These are phyloP conservation scores for Drosophila orena DNA, from an alignment of 1,140 invertebrate genomes.

Conservation along the genomic window DNA sequence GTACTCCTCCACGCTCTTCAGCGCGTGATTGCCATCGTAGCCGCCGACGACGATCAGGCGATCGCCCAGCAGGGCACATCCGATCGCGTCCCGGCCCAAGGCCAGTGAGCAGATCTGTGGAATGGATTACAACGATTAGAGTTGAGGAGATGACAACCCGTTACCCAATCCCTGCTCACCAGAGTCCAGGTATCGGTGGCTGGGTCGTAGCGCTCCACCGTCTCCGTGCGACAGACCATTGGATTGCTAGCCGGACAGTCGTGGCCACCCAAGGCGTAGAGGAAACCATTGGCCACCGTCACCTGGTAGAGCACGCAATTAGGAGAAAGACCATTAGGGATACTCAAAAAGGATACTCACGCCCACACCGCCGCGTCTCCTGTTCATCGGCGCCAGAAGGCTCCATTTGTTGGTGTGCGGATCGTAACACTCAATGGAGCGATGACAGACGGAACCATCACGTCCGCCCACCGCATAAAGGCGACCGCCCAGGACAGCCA, in stretches of 20 bases:
- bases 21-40: constrained; percentile 97
- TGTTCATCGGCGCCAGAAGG: constrained; percentile 94
- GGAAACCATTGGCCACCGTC: constrained; percentile 92
- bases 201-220: constrained; percentile 95
- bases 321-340: background rate
- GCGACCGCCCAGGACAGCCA: constrained; percentile 93
- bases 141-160: background rate
- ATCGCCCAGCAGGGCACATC: constrained; percentile 95
- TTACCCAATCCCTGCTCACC: constrained; percentile 85
- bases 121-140: background rate
- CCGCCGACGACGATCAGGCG: constrained; percentile 95
- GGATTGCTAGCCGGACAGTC: constrained; percentile 95
- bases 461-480: constrained; percentile 97
- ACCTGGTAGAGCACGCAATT: constrained; percentile 84
- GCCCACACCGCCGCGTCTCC: constrained; percentile 95
- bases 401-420: constrained; percentile 96
- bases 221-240: constrained; percentile 92
- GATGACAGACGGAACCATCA: constrained; percentile 95
- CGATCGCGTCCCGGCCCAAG: constrained; percentile 95
- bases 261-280: constrained; percentile 95
- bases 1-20: constrained; percentile 96
- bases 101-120: constrained; percentile 90
- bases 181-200: constrained; percentile 95
- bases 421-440: constrained; percentile 97
- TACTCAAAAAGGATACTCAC: constrained; percentile 63